phyloP scores from a whole-genome alignment of 2,797 vertebrate species.

The Takifugu ocellatus region DNA sequence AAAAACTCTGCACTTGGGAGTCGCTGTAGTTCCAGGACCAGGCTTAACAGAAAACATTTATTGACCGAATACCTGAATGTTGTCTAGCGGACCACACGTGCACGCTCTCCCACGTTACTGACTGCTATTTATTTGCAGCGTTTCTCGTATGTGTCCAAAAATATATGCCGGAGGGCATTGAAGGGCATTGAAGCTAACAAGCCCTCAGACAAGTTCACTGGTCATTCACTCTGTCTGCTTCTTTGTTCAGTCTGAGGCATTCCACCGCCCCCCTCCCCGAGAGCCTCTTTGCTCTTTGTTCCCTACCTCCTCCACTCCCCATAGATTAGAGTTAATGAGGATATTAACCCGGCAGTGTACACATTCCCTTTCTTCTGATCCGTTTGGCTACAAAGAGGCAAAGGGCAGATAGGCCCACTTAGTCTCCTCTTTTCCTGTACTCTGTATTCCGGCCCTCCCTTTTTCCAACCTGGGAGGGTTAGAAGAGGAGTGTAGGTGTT shows the following conservation, averaged over 20 bases:
- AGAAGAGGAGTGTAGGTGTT: slow-evolving; percentile 8
- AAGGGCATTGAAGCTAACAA: slow-evolving; percentile 47
- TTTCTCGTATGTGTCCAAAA: too few relatives aligned
- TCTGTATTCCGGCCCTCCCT: slow-evolving; percentile 9
- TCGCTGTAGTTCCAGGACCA: too few relatives aligned
- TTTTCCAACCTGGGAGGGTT: neutral
- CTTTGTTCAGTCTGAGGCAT: slow-evolving; percentile 3
- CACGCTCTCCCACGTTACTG: too few relatives aligned
- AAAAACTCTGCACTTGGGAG: too few relatives aligned
- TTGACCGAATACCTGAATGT: too few relatives aligned
- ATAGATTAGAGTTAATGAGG: slow-evolving; percentile 65
- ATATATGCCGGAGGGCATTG: neutral
- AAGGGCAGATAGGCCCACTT: slow-evolving; percentile 19
- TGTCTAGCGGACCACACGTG: too few relatives aligned
- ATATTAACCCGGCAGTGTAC: slow-evolving; percentile 65
- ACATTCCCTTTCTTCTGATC: slow-evolving; percentile 40
- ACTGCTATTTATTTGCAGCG: too few relatives aligned
- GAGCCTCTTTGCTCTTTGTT: slow-evolving; percentile 19
- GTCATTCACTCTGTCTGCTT: slow-evolving; percentile 40
- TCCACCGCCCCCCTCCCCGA: slow-evolving; percentile 19
- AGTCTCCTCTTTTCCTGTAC: slow-evolving; percentile 2
- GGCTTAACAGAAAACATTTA: too few relatives aligned
- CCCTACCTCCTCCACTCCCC: slow-evolving; percentile 37
- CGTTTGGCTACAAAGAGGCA: slow-evolving; percentile 41
- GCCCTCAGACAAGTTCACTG: slow-evolving; percentile 37